Conservation (phyloP, 2,888 invertebrate genomes). For the Ligdia adustata region DNA sequence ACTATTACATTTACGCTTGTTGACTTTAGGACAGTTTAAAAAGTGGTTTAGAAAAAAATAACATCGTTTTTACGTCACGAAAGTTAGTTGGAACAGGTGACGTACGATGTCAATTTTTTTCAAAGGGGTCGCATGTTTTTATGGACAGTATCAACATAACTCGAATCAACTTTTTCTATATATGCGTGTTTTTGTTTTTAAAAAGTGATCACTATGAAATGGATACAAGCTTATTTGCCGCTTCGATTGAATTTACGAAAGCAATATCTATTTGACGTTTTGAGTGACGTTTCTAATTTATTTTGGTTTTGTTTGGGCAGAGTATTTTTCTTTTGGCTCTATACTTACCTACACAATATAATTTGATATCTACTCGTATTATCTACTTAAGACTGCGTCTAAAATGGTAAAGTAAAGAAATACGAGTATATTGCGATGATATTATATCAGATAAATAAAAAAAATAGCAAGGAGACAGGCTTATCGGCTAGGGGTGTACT, state of each 20-base stretch:
- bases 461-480: too few species aligned
- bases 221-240: conserved; percentile 47
- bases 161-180: conserved; percentile 40
- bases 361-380: too few species aligned
- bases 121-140: conserved; percentile 9
- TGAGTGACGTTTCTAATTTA: conserved; percentile 57
- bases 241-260: conserved; percentile 37
- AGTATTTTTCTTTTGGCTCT: neutral
- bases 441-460: too few species aligned
- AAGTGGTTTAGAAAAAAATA: conserved; percentile 25
- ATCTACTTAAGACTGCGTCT: too few species aligned
- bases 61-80: conserved; percentile 16
- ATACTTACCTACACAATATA: too few species aligned
- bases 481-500: too few species aligned
- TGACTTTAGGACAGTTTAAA: conserved; percentile 45
- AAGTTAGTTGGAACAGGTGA: conserved; percentile 36
- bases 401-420: too few species aligned
- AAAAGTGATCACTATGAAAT: conserved; percentile 58
- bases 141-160: conserved; percentile 26
- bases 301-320: conserved; percentile 8
- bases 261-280: conserved; percentile 42
- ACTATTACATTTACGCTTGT: conserved; percentile 63
- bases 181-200: conserved; percentile 39
- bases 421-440: too few species aligned
- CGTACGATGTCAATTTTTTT: conserved; percentile 44